phyloP scores from a whole-genome alignment of 30 jellyfish, hydroid and myxozoan genomes.

The Aurelia coerulea region DNA sequence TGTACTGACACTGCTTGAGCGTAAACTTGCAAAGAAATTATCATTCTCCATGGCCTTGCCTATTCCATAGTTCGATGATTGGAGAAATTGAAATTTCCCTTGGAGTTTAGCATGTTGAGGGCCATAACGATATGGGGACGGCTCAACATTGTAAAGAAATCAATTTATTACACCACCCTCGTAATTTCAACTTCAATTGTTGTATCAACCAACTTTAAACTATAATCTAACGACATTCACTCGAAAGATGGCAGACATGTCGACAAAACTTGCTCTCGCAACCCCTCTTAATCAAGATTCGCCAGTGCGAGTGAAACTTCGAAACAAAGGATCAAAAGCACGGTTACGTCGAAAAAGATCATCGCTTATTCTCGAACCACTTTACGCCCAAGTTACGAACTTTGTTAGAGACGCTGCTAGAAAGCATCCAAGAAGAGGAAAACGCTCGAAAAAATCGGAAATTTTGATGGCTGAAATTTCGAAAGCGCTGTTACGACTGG shows the following conservation, averaged over 20 bases:
- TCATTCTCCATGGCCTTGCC: no score
- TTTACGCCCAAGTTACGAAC: constrained; percentile 67
- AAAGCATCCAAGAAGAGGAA: constrained; percentile 52
- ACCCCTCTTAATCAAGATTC: neutral
- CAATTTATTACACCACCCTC: no score
- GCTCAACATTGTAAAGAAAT: no score
- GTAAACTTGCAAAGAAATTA: no score
- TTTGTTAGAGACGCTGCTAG: constrained; percentile 74
- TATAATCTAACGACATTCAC: no score
- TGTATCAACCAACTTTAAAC: no score
- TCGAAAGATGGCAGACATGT: neutral
- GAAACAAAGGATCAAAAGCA: constrained; percentile 29
- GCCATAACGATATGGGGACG: no score
- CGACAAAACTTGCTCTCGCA: constrained; percentile 22
- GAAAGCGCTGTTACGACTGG: constrained; percentile 41
- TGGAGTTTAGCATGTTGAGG: no score
- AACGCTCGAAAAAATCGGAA: constrained; percentile 69
- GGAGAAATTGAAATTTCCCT: no score
- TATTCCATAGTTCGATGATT: no score
- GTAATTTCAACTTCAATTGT: no score
- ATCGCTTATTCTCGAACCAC: constrained; percentile 73
- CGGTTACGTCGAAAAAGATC: constrained; percentile 66
- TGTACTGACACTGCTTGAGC: no score
- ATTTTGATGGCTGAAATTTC: constrained; percentile 59
- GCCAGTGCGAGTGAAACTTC: constrained; percentile 18